phyloP scores from a whole-genome alignment of 2,888 invertebrate genomes.

The Drosophila mulleri region DNA sequence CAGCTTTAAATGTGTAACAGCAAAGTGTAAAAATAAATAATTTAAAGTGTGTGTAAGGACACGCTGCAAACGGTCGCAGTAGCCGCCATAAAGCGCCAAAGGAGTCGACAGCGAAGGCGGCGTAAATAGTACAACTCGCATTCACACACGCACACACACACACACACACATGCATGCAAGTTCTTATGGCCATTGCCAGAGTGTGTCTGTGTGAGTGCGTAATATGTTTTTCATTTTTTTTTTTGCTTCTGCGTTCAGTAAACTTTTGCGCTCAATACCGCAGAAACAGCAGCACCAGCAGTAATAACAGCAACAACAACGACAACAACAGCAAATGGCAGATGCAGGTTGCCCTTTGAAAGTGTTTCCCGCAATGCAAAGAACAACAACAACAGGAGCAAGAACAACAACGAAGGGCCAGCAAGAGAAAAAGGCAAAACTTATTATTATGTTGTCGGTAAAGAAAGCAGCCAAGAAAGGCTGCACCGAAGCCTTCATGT shows the following conservation, averaged over 20 bases:
- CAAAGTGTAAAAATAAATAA: conserved; percentile 82
- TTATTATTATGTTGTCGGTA: conserved; percentile 80
- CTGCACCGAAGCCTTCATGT: conserved; percentile 34
- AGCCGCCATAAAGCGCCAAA: conserved; percentile 70
- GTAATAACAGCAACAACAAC: conserved; percentile 33
- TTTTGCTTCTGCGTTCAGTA: conserved; percentile 53
- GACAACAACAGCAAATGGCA: conserved; percentile 37
- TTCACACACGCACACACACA: conserved; percentile 29
- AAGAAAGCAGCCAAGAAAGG: conserved; percentile 49
- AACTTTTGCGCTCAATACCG: conserved; percentile 79
- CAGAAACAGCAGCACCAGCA: conserved; percentile 31
- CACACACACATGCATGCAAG: conserved; percentile 23
- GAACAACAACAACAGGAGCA: conserved; percentile 33
- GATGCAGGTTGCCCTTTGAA: conserved; percentile 77
- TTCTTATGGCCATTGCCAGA: conserved; percentile 44
- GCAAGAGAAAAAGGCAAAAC: conserved; percentile 51
- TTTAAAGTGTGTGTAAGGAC: conserved; percentile 82
- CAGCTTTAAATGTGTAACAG: conserved; percentile 78
- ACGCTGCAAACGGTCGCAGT: conserved; percentile 70
- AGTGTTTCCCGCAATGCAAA: conserved; percentile 61
- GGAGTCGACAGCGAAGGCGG: conserved; percentile 60
- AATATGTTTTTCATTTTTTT: conserved; percentile 56
- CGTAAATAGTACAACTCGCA: conserved; percentile 63
- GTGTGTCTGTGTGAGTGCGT: conserved; percentile 42
- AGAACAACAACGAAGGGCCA: conserved; percentile 20